phyloP scores from a whole-genome alignment of 2,888 invertebrate genomes.

The Acanthacorydalis orientalis region DNA sequence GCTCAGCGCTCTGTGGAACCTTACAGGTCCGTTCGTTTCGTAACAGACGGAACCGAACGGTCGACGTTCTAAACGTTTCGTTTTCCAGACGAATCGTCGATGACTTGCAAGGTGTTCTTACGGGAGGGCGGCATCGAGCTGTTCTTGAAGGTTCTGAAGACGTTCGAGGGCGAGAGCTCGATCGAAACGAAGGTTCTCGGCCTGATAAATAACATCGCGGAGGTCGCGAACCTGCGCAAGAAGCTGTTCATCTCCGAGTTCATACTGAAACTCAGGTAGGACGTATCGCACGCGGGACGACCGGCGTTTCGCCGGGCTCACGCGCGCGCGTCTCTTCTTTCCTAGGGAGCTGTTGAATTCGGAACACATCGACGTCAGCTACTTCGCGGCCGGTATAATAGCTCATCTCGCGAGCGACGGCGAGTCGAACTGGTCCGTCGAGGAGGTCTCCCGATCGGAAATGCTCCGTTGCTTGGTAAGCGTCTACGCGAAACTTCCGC shows the following conservation, averaged over 20 bases:
- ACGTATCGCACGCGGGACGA: too few relatives aligned
- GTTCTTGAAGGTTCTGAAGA: constrained; percentile 45
- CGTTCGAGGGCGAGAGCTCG: constrained; percentile 40
- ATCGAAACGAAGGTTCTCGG: constrained; percentile 64
- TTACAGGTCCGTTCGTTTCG: constrained; percentile 43
- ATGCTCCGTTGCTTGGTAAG: constrained; percentile 34
- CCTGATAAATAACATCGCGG: constrained; percentile 58
- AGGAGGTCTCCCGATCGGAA: constrained; percentile 16
- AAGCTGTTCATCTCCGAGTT: constrained; percentile 36
- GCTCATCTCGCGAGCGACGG: constrained; percentile 48
- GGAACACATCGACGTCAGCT: constrained; percentile 47
- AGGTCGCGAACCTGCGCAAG: constrained; percentile 38
- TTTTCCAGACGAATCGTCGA: constrained; percentile 47
- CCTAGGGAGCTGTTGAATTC: constrained; percentile 30
- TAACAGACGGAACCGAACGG: too few relatives aligned
- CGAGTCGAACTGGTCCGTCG: constrained; percentile 30
- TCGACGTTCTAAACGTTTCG: too few relatives aligned
- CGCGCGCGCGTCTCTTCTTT: neutral
- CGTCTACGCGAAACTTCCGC: neutral
- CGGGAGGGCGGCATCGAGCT: constrained; percentile 47
- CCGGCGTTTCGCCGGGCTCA: neutral
- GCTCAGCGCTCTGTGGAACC: constrained; percentile 59
- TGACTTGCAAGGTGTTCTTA: constrained; percentile 50
- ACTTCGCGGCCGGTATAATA: constrained; percentile 57
- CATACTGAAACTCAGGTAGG: constrained; percentile 31